Base-by-base conservation (phyloP, 2,113 vertebrate species). In the Quiscalus mexicanus region DNA sequence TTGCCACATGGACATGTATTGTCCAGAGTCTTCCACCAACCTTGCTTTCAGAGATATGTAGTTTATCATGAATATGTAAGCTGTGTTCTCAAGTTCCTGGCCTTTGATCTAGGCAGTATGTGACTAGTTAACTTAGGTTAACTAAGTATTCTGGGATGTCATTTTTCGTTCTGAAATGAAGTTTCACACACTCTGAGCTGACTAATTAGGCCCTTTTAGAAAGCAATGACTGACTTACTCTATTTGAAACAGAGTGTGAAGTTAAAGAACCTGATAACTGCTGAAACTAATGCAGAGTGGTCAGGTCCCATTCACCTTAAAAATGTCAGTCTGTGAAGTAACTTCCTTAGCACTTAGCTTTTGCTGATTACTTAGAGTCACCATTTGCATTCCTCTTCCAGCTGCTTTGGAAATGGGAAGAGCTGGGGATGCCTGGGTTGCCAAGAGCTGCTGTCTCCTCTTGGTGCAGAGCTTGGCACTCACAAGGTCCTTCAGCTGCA, bases 401-500 rank as follows among this genome's bases (percentile, higher is more conserved):
- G 28, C 42, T 42, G 0, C 42, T 84, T 71, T 68, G 87, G 60
- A 39, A 74, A 20, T 24, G 55, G 49, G n/a, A 86, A 49, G 58
- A 37, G 35, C 44, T 52, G 39, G 18, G 15, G 20, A 25, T 82
- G 15, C 30, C 19, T 49, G 33, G 28, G n/a, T 27, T 84, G 65
- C 37, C 37, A 7, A 28, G 52, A 82, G 56, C 27, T 44, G 35
- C 78, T 90, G 15, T 42, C 8, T 65, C 15, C 39, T 31, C 53
- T 31, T 0, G 0, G 9, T 53, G 23, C 4, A 0, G 23, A 70
- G 23, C 23, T n/a, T 74, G 59, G 23, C 13, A 6, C 42, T 69
- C 62, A 8, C 2, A 9, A 60, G 52, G 47, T 59, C 35, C 30
- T 60, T 73, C 33, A 49, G 53, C 52, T 5, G 1, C 21, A 15